A percentile compares a stretch with the other conserved stretches of the same genome.
These are phyloP conservation scores for Pristiophorus japonicus DNA, from an alignment of 2,113 vertebrate genomes.

Conservation along the genomic window DNA sequence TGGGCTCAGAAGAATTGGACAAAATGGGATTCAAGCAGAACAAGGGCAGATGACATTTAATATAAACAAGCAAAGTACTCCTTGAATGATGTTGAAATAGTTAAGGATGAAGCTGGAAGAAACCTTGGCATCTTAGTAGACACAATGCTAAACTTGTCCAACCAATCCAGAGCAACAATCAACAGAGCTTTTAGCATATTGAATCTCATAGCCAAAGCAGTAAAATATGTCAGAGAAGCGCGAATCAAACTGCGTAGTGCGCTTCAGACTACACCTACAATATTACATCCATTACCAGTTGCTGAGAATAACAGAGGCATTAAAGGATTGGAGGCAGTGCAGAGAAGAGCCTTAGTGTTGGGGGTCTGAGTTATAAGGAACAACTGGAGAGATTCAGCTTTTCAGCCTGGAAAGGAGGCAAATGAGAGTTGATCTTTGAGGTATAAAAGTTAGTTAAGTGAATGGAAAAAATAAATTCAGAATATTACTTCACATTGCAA, in stretches of 20 bases:
- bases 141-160: neutral
- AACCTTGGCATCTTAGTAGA: neutral
- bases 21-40: neutral
- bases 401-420: neutral
- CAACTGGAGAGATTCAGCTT: neutral
- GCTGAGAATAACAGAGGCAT: neutral
- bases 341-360: neutral
- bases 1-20: neutral
- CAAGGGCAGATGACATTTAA: neutral
- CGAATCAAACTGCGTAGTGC: neutral
- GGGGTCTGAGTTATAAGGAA: neutral
- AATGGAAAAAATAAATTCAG: too few relatives aligned
- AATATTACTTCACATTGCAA: too few relatives aligned
- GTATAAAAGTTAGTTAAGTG: too few relatives aligned
- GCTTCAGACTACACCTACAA: neutral
- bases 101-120: neutral
- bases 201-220: neutral
- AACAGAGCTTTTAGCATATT: neutral
- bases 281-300: neutral
- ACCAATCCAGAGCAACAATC: neutral
- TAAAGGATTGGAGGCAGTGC: neutral
- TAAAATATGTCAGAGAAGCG: neutral
- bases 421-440: neutral
- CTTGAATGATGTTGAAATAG: neutral
- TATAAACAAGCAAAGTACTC: neutral